Base-by-base conservation (phyloP, 2,888 invertebrate species). In the Agriopis aurantiaria region DNA sequence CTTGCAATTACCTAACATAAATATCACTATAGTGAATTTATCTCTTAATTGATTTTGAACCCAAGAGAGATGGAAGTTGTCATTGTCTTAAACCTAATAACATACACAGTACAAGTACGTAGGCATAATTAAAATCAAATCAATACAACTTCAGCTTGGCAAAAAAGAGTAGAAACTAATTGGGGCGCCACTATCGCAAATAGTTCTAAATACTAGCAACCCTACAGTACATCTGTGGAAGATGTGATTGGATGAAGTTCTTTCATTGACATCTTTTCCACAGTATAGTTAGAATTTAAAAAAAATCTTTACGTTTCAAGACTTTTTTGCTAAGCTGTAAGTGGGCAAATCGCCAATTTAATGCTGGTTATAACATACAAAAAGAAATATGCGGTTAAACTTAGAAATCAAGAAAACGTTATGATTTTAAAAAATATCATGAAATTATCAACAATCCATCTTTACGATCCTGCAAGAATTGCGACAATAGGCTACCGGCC, bases 1-100 rank as follows among this genome's bases (percentile, higher is more conserved):
- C 49, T 49, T 49, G 14, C 49, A 49, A 49, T 49, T 49, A n/a
- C 46, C 49, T 49, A 49, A 49, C 14, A 49, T 49, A 17, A 23
- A 53, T 53, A 53, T 33, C 11, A 12, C 6, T 6, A 23, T 10
- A 10, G 33, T 40, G 11, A 53, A 53, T 53, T 53, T 8, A 33
- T 12, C 53, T 23, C 5, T 17, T 7, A 12, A 41, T 41, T 40
- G 40, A 41, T 41, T 56, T 14, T 43, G 14, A 56, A 56, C 23
- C 56, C 43, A 41, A 56, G 11, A 23, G n/a, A 56, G 4, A 9
- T 41, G 14, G 43, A 9, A 56, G 56, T 43, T 48, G 51, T 61
- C 61, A 43, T 48, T 41, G 14, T 41, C 61, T 61, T 61, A 61
- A 61, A 43, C 4, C 51, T 61, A 52, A 12, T 40, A 60, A 40